Base-by-base conservation (phyloP, 1,140 invertebrate species). In the Halotydeus destructor region DNA sequence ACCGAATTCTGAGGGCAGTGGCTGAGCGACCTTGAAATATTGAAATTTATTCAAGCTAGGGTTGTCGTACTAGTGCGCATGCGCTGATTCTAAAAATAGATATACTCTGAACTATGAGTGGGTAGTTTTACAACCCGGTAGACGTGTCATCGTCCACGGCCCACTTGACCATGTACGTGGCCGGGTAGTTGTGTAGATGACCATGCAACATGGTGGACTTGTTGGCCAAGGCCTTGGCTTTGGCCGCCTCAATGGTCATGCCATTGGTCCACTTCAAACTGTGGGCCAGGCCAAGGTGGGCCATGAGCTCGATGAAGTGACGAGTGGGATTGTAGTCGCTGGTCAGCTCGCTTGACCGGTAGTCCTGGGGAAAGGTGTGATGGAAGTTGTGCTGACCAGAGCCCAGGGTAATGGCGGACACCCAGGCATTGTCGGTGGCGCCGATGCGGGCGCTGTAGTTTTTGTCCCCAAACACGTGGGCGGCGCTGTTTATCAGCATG, bases 141-240 rank as follows among this genome's bases (percentile, higher is more conserved):
- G 79, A 79, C 43, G 81, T 88, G 60, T 96, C 96, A 1, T 96
- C 86, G 27, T 86, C 63, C 86, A 88, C 94, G 2, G 88, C 94
- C 48, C 75, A 71, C n/a, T n/a, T n/a, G n/a, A n/a, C n/a, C n/a
- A n/a, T n/a, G n/a, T n/a, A n/a, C n/a, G n/a, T n/a, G n/a, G n/a
- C n/a, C n/a, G n/a, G n/a, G n/a, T n/a, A n/a, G n/a, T n/a, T n/a
- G n/a, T n/a, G n/a, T n/a, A n/a, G n/a, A n/a, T n/a, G n/a, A n/a
- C n/a, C n/a, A n/a, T n/a, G n/a, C n/a, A n/a, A n/a, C n/a, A n/a
- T n/a, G n/a, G n/a, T n/a, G n/a, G n/a, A n/a, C n/a, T n/a, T n/a
- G n/a, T n/a, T n/a, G n/a, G n/a, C n/a, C n/a, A n/a, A n/a, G n/a
- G n/a, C n/a, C n/a, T n/a, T 77, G 50, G 79, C 70, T 9, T 72